These are phyloP conservation scores for Petrolisthes manimaculis DNA, from an alignment of 2,888 invertebrate genomes.

Conservation along the genomic window DNA sequence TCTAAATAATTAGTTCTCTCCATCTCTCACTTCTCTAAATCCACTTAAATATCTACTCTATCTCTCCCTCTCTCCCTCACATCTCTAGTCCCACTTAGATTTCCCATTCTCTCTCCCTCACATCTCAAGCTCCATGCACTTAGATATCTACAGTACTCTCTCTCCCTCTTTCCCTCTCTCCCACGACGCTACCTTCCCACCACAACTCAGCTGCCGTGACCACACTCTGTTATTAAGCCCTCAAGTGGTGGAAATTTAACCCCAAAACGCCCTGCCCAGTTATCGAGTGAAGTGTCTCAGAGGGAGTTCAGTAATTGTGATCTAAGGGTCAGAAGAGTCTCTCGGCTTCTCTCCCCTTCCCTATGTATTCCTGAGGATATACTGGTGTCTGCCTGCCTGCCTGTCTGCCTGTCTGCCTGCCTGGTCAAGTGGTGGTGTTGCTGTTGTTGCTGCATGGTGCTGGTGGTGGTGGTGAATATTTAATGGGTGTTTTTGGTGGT, in stretches of 20 bases:
- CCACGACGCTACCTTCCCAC: background rate
- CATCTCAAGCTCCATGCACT: background rate
- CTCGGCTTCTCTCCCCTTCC: no score
- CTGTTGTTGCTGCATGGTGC: no score
- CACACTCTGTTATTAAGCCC: background rate
- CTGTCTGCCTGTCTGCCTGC: no score
- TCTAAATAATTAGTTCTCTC: background rate
- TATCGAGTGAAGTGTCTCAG: constrained; percentile 5
- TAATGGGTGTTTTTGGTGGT: no score
- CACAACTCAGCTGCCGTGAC: constrained; percentile 13
- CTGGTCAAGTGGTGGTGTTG: no score
- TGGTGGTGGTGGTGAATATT: no score
- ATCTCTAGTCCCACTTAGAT: background rate
- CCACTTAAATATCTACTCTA: background rate
- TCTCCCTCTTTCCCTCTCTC: constrained; percentile 2
- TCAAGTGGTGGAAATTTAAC: background rate
- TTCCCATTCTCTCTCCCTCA: background rate
- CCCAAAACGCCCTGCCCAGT: background rate
- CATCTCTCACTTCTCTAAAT: no score
- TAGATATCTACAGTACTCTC: background rate
- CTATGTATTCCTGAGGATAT: no score
- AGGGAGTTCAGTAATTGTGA: background rate
- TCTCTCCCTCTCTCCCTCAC: background rate
- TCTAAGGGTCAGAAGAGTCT: background rate
- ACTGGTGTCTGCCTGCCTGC: no score